A percentile compares a stretch with the other conserved stretches of the same genome.
These are phyloP conservation scores for Dreissena rostriformis DNA, from an alignment of 1,140 invertebrate genomes.

Conservation along the genomic window DNA sequence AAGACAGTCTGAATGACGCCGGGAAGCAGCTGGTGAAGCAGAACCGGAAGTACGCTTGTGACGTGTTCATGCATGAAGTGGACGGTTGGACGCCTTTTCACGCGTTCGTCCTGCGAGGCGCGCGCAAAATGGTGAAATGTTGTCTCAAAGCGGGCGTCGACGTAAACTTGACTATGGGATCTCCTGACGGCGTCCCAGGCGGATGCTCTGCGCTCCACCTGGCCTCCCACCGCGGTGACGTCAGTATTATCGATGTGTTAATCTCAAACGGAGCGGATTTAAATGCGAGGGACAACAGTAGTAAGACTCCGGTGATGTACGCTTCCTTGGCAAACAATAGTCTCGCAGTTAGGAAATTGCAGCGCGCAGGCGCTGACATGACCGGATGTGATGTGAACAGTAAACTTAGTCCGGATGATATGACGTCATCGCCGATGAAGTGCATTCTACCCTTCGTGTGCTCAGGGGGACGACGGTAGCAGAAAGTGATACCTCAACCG, in stretches of 20 bases:
- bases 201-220: slow-evolving; percentile 72
- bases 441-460: slow-evolving; percentile 57
- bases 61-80: slow-evolving; percentile 68
- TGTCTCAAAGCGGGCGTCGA: slow-evolving; percentile 69
- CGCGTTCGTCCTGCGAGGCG: slow-evolving; percentile 74
- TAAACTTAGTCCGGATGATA: slow-evolving; percentile 27
- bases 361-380: slow-evolving; percentile 72
- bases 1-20: slow-evolving; percentile 69
- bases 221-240: slow-evolving; percentile 75
- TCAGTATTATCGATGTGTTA: slow-evolving; percentile 72
- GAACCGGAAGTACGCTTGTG: slow-evolving; percentile 63
- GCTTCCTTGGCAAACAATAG: slow-evolving; percentile 68
- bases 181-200: slow-evolving; percentile 71
- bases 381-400: slow-evolving; percentile 43
- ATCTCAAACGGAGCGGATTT: slow-evolving; percentile 66
- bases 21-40: slow-evolving; percentile 68
- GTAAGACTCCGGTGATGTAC: slow-evolving; percentile 70
- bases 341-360: slow-evolving; percentile 68
- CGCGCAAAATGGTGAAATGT: slow-evolving; percentile 72
- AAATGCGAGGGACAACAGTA: slow-evolving; percentile 59
- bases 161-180: slow-evolving; percentile 72
- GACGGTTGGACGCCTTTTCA: slow-evolving; percentile 77
- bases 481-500: background rate
- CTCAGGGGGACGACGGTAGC: slow-evolving; percentile 41
- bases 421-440: slow-evolving; percentile 42